Base-by-base conservation (phyloP, 1,140 invertebrate genomes). In the Gryllus bimaculatus region DNA sequence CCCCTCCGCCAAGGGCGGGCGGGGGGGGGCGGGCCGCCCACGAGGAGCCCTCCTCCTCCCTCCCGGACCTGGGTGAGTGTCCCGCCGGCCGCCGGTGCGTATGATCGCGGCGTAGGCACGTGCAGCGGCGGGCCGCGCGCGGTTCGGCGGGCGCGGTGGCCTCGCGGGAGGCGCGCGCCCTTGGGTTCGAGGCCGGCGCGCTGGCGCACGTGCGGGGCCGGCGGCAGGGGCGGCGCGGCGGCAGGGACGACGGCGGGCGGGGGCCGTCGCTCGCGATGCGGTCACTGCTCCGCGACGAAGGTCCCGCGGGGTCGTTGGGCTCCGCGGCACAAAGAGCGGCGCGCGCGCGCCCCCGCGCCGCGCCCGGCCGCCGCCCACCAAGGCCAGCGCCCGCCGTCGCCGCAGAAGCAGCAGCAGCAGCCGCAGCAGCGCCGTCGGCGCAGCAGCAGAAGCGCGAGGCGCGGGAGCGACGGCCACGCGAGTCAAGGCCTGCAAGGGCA, bases 1-100 rank as follows among this genome's bases (percentile, higher is more conserved):
- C 77, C 79, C 81, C 77, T 74, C 73, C n/a, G n/a, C n/a, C n/a
- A n/a, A n/a, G n/a, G n/a, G n/a, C n/a, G n/a, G n/a, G n/a, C n/a
- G n/a, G n/a, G n/a, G 84, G 84, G 48, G 83, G 81, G 76, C 86
- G 86, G 76, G 8, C 88, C 88, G 54, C 88, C 86, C 88, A 91
- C 84, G 93, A 94, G 85, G 93, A 94, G 84, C 93, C 93, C 5
- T 92, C 93, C 73, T 94, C 92, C 86, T 94, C 93, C 80, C 94
- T 94, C 85, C 93, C 93, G 78, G 93, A 94, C 90, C 88, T 94
- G 88, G 93, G 93, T 94, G 83, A 92, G 92, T 87, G 74, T 20
- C 21, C 73, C 76, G 47, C 48, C 76, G 8, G 39, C 74, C 39
- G 26, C 18, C 10, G 47, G n/a, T 8, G 39, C 75, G 75, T 76